These are phyloP conservation scores for Chrysogorgia sp. DNA, from an alignment of 92 coral and sea anemone species.

Conservation along the genomic window DNA sequence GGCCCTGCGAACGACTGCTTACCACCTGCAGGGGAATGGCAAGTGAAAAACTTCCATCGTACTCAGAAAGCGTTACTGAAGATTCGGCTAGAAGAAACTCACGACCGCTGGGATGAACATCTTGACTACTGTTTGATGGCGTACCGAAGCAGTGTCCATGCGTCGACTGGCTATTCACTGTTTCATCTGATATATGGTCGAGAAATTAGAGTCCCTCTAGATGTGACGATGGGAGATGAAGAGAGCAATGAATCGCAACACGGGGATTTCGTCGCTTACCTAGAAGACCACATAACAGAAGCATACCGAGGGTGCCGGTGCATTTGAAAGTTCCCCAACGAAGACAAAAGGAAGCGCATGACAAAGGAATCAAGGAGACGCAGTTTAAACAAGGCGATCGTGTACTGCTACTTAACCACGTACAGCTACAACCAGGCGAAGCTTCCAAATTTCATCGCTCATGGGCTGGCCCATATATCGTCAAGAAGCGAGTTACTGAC, in stretches of 20 bases:
- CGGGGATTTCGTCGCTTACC: slow-evolving; percentile 46
- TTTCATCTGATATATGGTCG: slow-evolving; percentile 51
- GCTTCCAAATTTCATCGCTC: slow-evolving; percentile 55
- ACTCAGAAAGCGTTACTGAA: slow-evolving; percentile 37
- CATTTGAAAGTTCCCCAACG: neutral
- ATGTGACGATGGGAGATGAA: slow-evolving; percentile 53
- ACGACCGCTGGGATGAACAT: slow-evolving; percentile 57
- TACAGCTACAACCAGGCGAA: slow-evolving; percentile 40
- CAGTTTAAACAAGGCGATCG: neutral
- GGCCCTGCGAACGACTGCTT: slow-evolving; percentile 46
- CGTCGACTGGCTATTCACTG: slow-evolving; percentile 55
- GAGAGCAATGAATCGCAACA: slow-evolving; percentile 34
- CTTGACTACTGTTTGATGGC: slow-evolving; percentile 61
- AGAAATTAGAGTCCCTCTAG: slow-evolving; percentile 56
- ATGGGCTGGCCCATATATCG: slow-evolving; percentile 61
- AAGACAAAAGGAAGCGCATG: slow-evolving; percentile 19
- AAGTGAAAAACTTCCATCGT: slow-evolving; percentile 37
- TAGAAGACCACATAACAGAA: slow-evolving; percentile 18
- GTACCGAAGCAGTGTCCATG: slow-evolving; percentile 45
- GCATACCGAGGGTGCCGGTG: slow-evolving; percentile 56
- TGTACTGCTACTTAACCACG: slow-evolving; percentile 36
- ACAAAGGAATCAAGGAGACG: slow-evolving; percentile 14
- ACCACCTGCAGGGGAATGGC: slow-evolving; percentile 63
- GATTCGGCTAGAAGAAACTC: slow-evolving; percentile 31
- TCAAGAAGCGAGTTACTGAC: slow-evolving; percentile 56